Base-by-base conservation (phyloP, 2,888 invertebrate species). In the Hanleya hanleyi region DNA sequence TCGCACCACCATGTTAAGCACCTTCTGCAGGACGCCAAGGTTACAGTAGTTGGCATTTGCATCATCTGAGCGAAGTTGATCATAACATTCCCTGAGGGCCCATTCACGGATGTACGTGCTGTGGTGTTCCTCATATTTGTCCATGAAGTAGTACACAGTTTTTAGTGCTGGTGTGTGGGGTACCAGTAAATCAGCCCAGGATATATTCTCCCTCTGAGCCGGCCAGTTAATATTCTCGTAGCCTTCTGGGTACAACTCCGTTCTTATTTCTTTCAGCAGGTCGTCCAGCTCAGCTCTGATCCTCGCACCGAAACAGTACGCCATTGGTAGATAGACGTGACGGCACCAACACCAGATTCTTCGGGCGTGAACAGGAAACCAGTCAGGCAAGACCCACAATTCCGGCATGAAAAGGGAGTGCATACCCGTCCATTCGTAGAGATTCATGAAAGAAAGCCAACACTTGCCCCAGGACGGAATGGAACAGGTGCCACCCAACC, bases 91-190 rank as follows among this genome's bases (percentile, higher is more conserved):
- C 26, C 29, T 57, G 4, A 57, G 29, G 15, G 57, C 57, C 57
- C 57, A 57, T 15, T 57, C 57, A 4, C 57, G 22, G 22, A 57
- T 57, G 32, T 29, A 29, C 26, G 22, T 57, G 32, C 32, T 57
- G 57, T 57, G 57, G 57, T 57, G 57, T 9, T 57, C 57, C 29
- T 57, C 57, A 26, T 57, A 57, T 57, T 57, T 57, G 32, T 57
- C 57, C 57, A 57, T 22, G 57, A 57, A 57, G 26, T 15, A 57
- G 32, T 57, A 57, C 29, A 57, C 57, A 29, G 57, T 26, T 57
- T 26, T 57, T 32, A 57, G 29, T 7, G 32, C 26, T 2, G 57
- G 57, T 57, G 57, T 29, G 32, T 57, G 57, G 15, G 57, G 57
- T 15, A 57, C 57, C 3, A 57, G 57, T 26, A 57, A 57, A 26